phyloP scores from a whole-genome alignment of 2,113 vertebrate species.

The Calonectris borealis region DNA sequence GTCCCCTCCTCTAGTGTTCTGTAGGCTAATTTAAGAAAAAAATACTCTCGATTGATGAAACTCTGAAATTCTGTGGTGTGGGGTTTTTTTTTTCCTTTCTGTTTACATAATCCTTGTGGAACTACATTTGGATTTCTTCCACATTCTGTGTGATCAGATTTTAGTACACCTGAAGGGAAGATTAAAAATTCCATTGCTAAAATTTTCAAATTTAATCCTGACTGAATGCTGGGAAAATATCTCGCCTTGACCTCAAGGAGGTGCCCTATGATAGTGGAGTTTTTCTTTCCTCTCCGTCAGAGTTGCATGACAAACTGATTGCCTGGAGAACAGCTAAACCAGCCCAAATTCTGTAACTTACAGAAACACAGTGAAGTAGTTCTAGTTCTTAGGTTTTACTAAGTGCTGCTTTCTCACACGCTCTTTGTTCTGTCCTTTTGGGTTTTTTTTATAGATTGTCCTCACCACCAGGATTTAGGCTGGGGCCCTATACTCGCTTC shows the following conservation, averaged over 20 bases:
- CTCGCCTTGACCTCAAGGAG: neutral
- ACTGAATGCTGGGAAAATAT: neutral
- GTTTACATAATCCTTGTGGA: neutral
- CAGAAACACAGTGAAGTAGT: neutral
- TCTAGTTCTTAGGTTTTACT: neutral
- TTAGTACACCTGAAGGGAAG: neutral
- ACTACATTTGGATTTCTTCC: neutral
- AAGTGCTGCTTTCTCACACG: neutral
- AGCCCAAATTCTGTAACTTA: neutral
- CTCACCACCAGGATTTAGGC: slow-evolving; percentile 75
- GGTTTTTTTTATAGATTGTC: slow-evolving; percentile 67
- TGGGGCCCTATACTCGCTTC: slow-evolving; percentile 95
- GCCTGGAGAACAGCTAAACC: neutral
- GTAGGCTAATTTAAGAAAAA: neutral
- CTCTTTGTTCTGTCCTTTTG: neutral
- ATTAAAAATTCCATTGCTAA: neutral
- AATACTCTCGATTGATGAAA: neutral
- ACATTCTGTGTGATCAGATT: neutral
- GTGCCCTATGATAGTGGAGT: neutral
- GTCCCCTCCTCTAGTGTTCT: neutral
- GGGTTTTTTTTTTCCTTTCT: neutral
- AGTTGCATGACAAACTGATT: neutral
- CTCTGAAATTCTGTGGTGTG: neutral
- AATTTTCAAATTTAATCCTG: neutral
- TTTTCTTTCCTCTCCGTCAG: neutral